Evolutionary conservation across 2,888 invertebrate genomes (phyloP).

Genomic region (Nephrotoma appendiculata): DNA sequence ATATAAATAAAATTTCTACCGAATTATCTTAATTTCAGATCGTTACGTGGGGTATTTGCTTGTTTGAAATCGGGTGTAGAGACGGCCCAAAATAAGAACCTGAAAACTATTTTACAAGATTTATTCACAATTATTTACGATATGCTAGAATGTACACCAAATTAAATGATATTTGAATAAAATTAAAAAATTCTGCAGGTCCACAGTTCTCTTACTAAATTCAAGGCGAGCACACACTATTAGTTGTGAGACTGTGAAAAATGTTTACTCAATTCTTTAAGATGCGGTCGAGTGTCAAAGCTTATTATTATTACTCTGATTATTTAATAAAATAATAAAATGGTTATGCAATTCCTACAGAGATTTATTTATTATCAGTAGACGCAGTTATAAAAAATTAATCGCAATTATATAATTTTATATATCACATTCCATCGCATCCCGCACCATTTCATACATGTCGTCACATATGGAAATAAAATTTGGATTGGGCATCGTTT

Average conservation of each 20-base stretch:
- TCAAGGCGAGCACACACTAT: too few species aligned
- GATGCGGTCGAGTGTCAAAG: too few species aligned
- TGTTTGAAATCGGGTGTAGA: not conserved
- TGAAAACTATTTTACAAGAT: not conserved
- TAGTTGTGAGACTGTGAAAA: too few species aligned
- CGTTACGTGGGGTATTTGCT: not conserved
- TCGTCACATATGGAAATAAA: not conserved
- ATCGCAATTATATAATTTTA: too few species aligned
- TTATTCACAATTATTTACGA: not conserved
- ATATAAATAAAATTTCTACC: too few species aligned
- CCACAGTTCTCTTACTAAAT: too few species aligned
- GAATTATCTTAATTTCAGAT: not conserved
- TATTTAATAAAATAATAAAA: too few species aligned
- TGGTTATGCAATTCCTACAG: too few species aligned
- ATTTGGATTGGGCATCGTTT: not conserved
- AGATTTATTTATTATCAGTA: too few species aligned
- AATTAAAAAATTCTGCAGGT: not conserved
- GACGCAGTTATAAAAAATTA: too few species aligned
- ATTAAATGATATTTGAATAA: not conserved
- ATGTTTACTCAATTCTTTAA: too few species aligned
- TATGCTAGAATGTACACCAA: not conserved
- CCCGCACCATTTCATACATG: not conserved
- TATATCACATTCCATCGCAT: not conserved
- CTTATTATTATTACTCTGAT: too few species aligned
- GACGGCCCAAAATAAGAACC: not conserved